phyloP scores from a whole-genome alignment of 2,888 invertebrate species.

The Agriopis leucophaearia region DNA sequence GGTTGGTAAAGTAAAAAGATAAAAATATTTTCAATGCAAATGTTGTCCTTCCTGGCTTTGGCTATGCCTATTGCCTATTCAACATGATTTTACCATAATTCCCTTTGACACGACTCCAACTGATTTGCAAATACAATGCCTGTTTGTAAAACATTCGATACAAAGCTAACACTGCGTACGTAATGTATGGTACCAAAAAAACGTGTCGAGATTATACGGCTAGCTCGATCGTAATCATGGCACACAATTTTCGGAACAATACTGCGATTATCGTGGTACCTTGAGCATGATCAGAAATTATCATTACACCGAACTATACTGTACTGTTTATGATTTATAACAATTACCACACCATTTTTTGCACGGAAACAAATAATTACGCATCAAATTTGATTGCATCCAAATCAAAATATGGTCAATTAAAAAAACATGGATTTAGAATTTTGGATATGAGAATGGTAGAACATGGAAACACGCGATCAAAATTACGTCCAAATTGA shows the following conservation, averaged over 20 bases:
- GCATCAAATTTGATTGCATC: constrained; percentile 8
- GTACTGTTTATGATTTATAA: constrained; percentile 12
- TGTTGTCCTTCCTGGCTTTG: constrained; percentile 23
- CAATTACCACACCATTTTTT: constrained; percentile 23
- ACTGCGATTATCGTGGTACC: constrained; percentile 49
- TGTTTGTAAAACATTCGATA: constrained; percentile 44
- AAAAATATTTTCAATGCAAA: constrained; percentile 12
- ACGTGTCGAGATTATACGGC: constrained; percentile 43
- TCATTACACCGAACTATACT: constrained; percentile 19
- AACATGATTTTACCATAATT: constrained; percentile 32
- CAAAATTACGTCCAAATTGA: constrained; percentile 18
- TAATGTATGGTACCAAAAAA: constrained; percentile 43
- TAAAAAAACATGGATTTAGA: constrained; percentile 6
- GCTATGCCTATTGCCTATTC: constrained; percentile 35
- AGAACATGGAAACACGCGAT: constrained; percentile 27
- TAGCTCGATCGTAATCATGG: constrained; percentile 51
- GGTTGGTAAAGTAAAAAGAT: constrained; percentile 2
- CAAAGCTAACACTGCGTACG: constrained; percentile 34
- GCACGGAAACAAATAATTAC: constrained; percentile 31
- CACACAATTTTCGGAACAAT: constrained; percentile 51
- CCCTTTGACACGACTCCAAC: constrained; percentile 34
- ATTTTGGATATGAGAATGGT: constrained; percentile 12
- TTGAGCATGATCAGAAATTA: constrained; percentile 48
- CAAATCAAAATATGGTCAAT: constrained; percentile 6
- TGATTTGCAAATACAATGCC: constrained; percentile 44